Evolutionary conservation across 1,140 invertebrate species (phyloP).

Genomic region (Streblospio benedicti): DNA sequence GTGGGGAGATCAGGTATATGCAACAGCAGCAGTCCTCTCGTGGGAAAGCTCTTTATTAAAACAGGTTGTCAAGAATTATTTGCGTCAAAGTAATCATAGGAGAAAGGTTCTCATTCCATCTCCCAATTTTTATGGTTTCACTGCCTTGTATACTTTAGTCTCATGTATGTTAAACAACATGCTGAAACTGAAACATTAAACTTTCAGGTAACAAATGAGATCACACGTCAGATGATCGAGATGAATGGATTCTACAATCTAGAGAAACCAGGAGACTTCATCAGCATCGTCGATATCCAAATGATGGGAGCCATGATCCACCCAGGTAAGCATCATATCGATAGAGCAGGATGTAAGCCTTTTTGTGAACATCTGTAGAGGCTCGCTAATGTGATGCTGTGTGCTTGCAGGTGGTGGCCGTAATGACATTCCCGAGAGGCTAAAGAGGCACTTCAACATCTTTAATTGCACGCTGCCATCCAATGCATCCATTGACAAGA

Average conservation of each 20-base stretch:
- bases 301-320: conserved; percentile 94
- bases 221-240: conserved; percentile 90
- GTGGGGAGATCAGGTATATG: conserved; percentile 74
- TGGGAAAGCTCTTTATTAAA: neutral
- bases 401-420: too few species aligned
- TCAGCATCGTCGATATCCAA: conserved; percentile 74
- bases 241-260: conserved; percentile 94
- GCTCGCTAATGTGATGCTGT: conserved; percentile 49
- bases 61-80: neutral
- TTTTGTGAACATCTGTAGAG: neutral
- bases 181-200: neutral
- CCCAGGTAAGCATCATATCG: too few species aligned
- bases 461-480: conserved; percentile 93
- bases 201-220: conserved; percentile 73
- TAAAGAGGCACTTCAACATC: conserved; percentile 88
- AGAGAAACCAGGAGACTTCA: conserved; percentile 95
- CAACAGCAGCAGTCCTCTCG: neutral
- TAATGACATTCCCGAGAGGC: conserved; percentile 86
- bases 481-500: conserved; percentile 74
- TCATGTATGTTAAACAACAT: neutral
- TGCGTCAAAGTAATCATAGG: neutral
- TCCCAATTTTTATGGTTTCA: neutral
- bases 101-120: neutral
- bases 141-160: neutral
- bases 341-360: conserved; percentile 24